These are phyloP conservation scores for Apeltes quadracus DNA, from an alignment of 2,113 vertebrate species.

Conservation along the genomic window DNA sequence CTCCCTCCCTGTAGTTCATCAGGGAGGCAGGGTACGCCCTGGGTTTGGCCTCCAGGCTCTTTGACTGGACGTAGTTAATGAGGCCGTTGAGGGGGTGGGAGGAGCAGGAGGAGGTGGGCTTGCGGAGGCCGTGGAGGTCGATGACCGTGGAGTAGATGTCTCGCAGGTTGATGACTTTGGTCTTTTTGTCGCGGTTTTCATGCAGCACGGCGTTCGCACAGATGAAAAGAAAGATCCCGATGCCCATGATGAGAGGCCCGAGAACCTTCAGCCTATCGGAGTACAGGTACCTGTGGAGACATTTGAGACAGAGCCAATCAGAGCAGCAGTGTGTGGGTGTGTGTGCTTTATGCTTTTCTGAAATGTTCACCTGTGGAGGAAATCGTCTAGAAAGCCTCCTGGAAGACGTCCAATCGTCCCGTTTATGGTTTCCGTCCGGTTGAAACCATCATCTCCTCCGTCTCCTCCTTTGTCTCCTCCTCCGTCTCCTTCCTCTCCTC, in stretches of 20 bases:
- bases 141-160: slow-evolving; percentile 80
- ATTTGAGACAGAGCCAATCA: background rate
- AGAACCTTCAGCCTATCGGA: slow-evolving; percentile 95
- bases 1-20: slow-evolving; percentile 14
- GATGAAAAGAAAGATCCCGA: slow-evolving; percentile 97
- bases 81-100: slow-evolving; percentile 53
- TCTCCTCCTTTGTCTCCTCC: background rate
- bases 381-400: slow-evolving; percentile 78
- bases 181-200: slow-evolving; percentile 94
- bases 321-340: background rate
- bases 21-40: slow-evolving; percentile 16
- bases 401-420: slow-evolving; percentile 27
- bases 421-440: slow-evolving; percentile 32
- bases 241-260: slow-evolving; percentile 95
- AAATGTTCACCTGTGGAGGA: slow-evolving; percentile 80
- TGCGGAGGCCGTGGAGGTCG: slow-evolving; percentile 57
- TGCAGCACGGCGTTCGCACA: slow-evolving; percentile 95
- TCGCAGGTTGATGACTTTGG: slow-evolving; percentile 94
- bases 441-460: slow-evolving; percentile 1
- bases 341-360: no score
- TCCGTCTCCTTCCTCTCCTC: background rate
- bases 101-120: slow-evolving; percentile 9
- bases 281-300: slow-evolving; percentile 83
- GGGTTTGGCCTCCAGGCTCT: slow-evolving; percentile 55
- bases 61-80: slow-evolving; percentile 57